These are phyloP conservation scores for Sciurus vulgaris DNA, from an alignment of 2,797 vertebrate genomes.

Conservation along the genomic window DNA sequence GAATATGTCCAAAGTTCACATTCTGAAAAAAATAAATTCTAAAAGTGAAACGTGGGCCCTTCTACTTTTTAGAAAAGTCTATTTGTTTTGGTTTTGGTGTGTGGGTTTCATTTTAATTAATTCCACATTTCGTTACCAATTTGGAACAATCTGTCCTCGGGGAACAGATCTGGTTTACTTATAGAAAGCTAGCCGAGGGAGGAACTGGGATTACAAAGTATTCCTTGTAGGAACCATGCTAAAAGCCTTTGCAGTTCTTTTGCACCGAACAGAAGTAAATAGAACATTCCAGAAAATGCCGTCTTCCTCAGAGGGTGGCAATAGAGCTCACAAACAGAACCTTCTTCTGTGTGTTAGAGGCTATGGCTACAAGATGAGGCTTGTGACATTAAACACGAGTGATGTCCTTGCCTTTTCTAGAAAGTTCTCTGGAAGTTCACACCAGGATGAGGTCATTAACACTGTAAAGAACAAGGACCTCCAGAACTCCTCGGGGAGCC, in stretches of 20 bases:
- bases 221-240: slow-evolving; percentile 63
- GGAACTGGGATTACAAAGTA: slow-evolving; percentile 69
- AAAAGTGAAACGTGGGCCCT: slow-evolving; percentile 57
- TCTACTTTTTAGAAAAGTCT: slow-evolving; percentile 75
- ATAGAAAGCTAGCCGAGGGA: slow-evolving; percentile 68
- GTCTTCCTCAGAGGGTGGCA: slow-evolving; percentile 12
- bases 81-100: slow-evolving; percentile 78
- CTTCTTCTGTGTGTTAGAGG: background rate
- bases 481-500: background rate
- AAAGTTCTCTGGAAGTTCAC: slow-evolving; percentile 22
- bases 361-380: background rate
- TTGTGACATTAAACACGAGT: background rate
- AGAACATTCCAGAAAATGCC: slow-evolving; percentile 64
- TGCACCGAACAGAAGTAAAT: slow-evolving; percentile 54
- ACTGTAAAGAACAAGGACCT: background rate
- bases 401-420: background rate
- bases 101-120: slow-evolving; percentile 81
- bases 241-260: slow-evolving; percentile 63
- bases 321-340: slow-evolving; percentile 22
- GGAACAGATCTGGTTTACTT: slow-evolving; percentile 77
- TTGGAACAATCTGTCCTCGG: slow-evolving; percentile 79
- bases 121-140: slow-evolving; percentile 80
- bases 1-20: slow-evolving; percentile 14
- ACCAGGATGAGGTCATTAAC: background rate
- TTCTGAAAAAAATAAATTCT: slow-evolving; percentile 42